phyloP scores from a whole-genome alignment of 1,140 invertebrate species.

The Lysiphlebus fabarum region DNA sequence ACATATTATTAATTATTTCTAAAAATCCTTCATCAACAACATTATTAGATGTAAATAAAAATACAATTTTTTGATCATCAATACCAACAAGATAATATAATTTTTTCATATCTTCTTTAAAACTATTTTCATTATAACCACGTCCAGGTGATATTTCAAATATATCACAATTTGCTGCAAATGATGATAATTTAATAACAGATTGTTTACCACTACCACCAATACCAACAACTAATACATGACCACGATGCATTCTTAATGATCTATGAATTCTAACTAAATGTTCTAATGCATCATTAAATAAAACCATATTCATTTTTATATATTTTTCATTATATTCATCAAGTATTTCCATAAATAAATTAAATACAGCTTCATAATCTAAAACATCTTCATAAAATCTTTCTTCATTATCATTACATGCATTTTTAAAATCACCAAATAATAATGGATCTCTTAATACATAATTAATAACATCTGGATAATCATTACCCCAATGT shows the following conservation, averaged over 20 bases:
- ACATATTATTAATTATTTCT: constrained; percentile 86
- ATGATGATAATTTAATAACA: constrained; percentile 68
- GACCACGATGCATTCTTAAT: constrained; percentile 77
- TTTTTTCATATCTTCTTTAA: constrained; percentile 82
- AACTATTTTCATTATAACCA: constrained; percentile 77
- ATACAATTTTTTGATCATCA: constrained; percentile 74
- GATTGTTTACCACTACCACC: constrained; percentile 82
- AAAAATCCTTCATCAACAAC: constrained; percentile 77
- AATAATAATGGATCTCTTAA: constrained; percentile 80
- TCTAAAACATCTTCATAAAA: constrained; percentile 87
- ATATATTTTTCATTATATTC: constrained; percentile 73
- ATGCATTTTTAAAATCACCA: constrained; percentile 82
- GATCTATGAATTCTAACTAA: constrained; percentile 80
- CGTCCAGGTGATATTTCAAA: constrained; percentile 80
- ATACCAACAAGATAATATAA: constrained; percentile 72
- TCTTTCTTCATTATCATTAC: constrained; percentile 71
- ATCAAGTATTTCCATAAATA: constrained; percentile 86
- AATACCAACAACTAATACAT: constrained; percentile 80
- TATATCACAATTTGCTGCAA: constrained; percentile 73
- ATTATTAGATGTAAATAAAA: constrained; percentile 80
- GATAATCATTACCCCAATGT: constrained; percentile 54
- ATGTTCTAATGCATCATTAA: constrained; percentile 87
- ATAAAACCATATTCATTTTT: constrained; percentile 78
- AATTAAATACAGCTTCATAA: constrained; percentile 77
- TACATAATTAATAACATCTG: constrained; percentile 61